Conservation (phyloP, 2,797 vertebrate genomes). For the Trachops cirrhosus region DNA sequence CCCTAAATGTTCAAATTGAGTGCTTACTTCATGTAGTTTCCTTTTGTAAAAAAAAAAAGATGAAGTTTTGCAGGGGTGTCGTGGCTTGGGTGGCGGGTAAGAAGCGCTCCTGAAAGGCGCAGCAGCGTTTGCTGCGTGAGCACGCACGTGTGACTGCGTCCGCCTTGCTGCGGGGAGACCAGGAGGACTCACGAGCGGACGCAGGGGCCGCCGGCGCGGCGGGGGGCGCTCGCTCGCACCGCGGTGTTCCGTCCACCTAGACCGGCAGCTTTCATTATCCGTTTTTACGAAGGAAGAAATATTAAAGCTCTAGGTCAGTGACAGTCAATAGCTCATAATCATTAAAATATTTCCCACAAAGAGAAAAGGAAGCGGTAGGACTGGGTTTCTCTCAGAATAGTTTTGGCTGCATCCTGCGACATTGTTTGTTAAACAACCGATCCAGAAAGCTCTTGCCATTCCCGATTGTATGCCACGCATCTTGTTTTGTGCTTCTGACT, state of each 20-base stretch:
- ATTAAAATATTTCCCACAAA: conserved; percentile 69
- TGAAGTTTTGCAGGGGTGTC: neutral
- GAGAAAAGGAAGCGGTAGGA: neutral
- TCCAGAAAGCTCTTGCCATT: neutral
- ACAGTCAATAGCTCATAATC: conserved; percentile 52
- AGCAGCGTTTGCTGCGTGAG: neutral
- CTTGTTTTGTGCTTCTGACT: neutral
- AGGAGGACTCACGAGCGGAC: conserved; percentile 14
- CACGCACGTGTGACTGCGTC: neutral
- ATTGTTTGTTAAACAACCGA: neutral
- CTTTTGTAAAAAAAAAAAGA: neutral
- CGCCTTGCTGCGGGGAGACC: conserved; percentile 14
- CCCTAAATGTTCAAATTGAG: neutral
- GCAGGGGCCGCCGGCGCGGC: neutral
- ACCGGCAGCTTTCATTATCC: conserved; percentile 16
- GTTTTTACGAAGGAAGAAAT: conserved; percentile 63
- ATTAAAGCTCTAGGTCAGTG: conserved; percentile 61
- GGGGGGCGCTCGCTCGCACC: neutral
- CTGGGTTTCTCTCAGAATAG: neutral
- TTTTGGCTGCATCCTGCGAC: neutral
- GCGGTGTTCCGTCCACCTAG: conserved; percentile 46
- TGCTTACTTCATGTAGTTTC: neutral
- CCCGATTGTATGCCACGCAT: neutral
- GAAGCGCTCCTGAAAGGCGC: neutral
- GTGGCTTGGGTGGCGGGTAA: neutral